A percentile compares a stretch with the other conserved stretches of the same genome.
These are phyloP conservation scores for Numenius arquata DNA, from an alignment of 2,113 vertebrate species.

Conservation along the genomic window DNA sequence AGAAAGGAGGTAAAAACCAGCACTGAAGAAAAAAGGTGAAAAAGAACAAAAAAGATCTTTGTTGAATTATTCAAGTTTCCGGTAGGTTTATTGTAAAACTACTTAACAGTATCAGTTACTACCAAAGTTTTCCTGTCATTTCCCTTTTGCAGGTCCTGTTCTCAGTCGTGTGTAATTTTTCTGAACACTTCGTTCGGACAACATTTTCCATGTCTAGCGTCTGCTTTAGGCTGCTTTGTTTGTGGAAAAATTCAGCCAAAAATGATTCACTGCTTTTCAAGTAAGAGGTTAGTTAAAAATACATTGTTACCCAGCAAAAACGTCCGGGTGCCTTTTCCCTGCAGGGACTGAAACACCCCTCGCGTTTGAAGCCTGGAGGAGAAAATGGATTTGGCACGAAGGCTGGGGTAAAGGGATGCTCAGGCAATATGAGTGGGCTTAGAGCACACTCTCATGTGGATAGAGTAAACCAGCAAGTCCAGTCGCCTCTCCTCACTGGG, in stretches of 20 bases:
- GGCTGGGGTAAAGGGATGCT: neutral
- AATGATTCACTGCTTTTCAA: constrained; percentile 46
- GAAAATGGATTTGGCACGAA: accelerated
- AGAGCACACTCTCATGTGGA: neutral
- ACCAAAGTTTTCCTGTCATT: neutral
- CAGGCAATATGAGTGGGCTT: neutral
- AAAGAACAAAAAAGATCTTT: neutral
- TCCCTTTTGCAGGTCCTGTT: neutral
- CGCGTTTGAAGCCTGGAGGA: neutral
- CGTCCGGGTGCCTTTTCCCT: neutral
- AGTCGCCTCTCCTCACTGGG: neutral
- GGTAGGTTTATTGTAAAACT: neutral
- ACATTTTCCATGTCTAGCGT: neutral
- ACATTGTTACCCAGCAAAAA: constrained; percentile 25
- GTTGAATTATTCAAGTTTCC: neutral
- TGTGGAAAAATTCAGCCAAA: constrained; percentile 17
- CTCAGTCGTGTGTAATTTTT: neutral
- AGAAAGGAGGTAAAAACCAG: neutral
- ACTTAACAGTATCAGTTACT: neutral
- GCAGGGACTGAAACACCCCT: neutral
- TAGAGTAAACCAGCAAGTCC: neutral
- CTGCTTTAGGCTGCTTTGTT: constrained; percentile 26
- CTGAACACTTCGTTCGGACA: neutral
- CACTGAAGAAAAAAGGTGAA: neutral
- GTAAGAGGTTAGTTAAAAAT: constrained; percentile 43